A percentile compares a stretch with the other conserved stretches of the same genome.
Conservation (phyloP, 2,797 vertebrate genomes). For the Chaunax sp. region DNA sequence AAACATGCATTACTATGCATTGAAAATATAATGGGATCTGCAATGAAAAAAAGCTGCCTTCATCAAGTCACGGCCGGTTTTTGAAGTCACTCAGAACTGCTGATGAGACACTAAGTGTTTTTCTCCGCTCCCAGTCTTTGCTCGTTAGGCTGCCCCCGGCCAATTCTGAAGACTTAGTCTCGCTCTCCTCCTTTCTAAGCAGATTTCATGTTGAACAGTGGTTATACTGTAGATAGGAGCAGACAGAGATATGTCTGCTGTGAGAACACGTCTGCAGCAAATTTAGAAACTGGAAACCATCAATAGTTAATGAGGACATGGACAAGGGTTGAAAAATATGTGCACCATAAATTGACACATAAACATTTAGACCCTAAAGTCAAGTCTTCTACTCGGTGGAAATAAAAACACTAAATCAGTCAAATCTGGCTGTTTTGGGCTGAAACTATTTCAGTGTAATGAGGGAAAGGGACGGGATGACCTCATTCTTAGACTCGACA, state of each 20-base stretch:
- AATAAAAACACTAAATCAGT: constrained; percentile 7
- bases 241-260: constrained; percentile 41
- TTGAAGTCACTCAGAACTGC: constrained; percentile 61
- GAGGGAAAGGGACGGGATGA: constrained; percentile 25
- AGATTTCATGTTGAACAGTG: constrained; percentile 61
- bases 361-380: constrained; percentile 20
- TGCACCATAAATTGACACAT: constrained; percentile 32
- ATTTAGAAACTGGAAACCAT: constrained; percentile 31
- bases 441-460: constrained; percentile 13
- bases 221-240: constrained; percentile 40
- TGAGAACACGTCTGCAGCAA: constrained; percentile 41
- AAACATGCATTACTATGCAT: constrained; percentile 43
- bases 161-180: constrained; percentile 47
- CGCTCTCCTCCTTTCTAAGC: constrained; percentile 54
- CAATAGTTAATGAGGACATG: constrained; percentile 40
- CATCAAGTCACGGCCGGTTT: constrained; percentile 28
- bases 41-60: constrained; percentile 11
- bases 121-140: constrained; percentile 32
- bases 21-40: constrained; percentile 48
- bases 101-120: constrained; percentile 64
- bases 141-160: constrained; percentile 50
- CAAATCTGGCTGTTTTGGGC: constrained; percentile 11
- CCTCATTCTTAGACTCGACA: constrained; percentile 38
- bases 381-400: constrained; percentile 9
- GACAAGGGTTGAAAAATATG: constrained; percentile 18